Conservation (phyloP, 2,113 vertebrate species). For the Balaeniceps rex region DNA sequence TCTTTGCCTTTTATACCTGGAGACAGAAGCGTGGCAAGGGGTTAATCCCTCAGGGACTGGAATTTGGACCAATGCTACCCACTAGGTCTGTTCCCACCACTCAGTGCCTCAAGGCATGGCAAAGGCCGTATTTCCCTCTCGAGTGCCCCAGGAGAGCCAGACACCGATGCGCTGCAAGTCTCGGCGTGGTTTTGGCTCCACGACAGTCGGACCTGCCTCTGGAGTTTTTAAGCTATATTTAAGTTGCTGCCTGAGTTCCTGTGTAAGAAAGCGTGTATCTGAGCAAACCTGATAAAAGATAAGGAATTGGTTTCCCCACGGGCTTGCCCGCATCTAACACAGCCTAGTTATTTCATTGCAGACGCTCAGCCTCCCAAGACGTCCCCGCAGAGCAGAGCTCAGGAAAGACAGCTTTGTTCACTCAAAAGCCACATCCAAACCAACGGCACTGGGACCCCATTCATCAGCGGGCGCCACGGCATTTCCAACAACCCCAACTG, state of each 20-base stretch:
- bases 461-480: background rate
- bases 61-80: background rate
- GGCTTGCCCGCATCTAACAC: background rate
- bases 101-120: background rate
- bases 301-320: background rate
- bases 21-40: background rate
- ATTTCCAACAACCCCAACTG: background rate
- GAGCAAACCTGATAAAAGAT: background rate
- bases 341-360: background rate
- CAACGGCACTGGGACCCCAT: background rate
- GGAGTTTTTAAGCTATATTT: background rate
- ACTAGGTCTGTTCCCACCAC: background rate
- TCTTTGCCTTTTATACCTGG: conserved; percentile 97
- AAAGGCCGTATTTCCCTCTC: accelerated
- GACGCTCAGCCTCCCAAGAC: background rate
- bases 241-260: background rate
- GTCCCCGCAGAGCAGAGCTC: background rate
- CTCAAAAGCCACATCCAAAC: background rate
- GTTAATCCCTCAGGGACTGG: background rate
- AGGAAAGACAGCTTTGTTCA: background rate
- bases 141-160: background rate
- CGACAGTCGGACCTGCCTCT: background rate
- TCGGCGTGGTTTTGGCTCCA: background rate
- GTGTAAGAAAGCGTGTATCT: background rate
- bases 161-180: background rate